phyloP scores from a whole-genome alignment of 2,888 invertebrate species.

The Neoaliturus tenellus region DNA sequence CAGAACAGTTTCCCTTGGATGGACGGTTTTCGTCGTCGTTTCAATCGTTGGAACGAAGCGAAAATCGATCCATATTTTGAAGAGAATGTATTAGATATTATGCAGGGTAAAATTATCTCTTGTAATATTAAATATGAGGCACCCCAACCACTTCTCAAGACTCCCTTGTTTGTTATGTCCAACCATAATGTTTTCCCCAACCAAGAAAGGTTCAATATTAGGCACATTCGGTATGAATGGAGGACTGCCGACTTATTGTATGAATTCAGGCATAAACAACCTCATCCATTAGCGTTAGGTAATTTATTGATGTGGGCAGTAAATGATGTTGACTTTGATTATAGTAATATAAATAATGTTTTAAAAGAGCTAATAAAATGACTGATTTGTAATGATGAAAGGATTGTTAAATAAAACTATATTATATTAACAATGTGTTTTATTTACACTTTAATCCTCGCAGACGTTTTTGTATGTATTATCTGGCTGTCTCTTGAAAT shows the following conservation, averaged over 20 bases:
- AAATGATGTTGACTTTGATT: not conserved
- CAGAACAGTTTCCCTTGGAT: constrained; percentile 48
- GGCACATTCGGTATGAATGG: not conserved
- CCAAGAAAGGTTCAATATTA: not conserved
- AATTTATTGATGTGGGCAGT: not conserved
- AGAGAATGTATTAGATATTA: constrained; percentile 39
- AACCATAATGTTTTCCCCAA: constrained; percentile 23
- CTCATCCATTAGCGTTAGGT: not conserved
- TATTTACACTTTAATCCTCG: no score
- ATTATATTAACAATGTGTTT: no score
- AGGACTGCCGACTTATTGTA: not conserved
- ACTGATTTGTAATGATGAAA: no score
- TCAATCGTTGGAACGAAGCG: constrained; percentile 45
- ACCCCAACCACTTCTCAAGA: not conserved
- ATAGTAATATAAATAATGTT: not conserved
- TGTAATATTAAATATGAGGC: constrained; percentile 44
- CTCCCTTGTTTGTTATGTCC: constrained; percentile 43
- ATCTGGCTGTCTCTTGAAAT: no score
- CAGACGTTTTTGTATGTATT: no score
- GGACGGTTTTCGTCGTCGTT: constrained; percentile 34
- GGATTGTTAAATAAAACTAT: no score
- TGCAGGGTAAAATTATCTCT: constrained; percentile 25
- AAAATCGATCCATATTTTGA: constrained; percentile 34
- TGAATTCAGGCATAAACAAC: constrained; percentile 3
- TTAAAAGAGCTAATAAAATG: no score